phyloP scores from a whole-genome alignment of 1,140 invertebrate genomes.

The Caenorhabditis tropicalis region DNA sequence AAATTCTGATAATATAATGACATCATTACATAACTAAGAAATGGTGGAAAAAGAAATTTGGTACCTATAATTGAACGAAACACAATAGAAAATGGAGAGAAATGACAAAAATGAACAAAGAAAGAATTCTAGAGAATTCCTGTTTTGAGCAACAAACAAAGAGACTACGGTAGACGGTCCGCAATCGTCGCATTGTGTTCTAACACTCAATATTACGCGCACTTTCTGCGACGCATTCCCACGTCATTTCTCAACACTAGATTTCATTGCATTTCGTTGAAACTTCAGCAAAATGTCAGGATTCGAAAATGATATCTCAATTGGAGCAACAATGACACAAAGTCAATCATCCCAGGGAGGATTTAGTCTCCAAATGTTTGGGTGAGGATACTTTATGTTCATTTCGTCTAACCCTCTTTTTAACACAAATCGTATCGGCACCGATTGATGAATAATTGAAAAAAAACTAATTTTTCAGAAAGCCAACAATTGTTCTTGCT shows the following conservation, averaged over 20 bases:
- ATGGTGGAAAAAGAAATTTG: too few relatives aligned
- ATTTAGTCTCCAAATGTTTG: slow-evolving; percentile 49
- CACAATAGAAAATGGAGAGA: neutral
- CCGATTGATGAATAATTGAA: neutral
- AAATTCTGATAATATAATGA: too few relatives aligned
- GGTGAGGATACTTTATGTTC: slow-evolving; percentile 7
- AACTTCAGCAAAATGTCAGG: slow-evolving; percentile 5
- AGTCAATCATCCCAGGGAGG: slow-evolving; percentile 31
- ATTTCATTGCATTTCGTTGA: neutral
- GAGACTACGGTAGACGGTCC: neutral
- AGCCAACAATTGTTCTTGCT: slow-evolving; percentile 66
- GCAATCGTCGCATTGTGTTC: neutral
- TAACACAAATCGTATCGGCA: too few relatives aligned
- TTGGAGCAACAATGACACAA: slow-evolving; percentile 9
- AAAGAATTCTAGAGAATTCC: neutral
- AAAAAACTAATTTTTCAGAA: slow-evolving; percentile 58
- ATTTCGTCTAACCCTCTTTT: neutral
- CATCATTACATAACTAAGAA: too few relatives aligned
- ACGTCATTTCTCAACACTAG: neutral
- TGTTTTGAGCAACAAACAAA: too few relatives aligned
- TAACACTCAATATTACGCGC: neutral
- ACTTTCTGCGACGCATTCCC: neutral
- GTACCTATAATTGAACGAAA: too few relatives aligned
- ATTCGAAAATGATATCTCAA: slow-evolving; percentile 31
- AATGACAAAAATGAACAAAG: neutral